A percentile compares a stretch with the other conserved stretches of the same genome.
phyloP scores from a whole-genome alignment of 2,797 vertebrate genomes.

The Selene dorsalis region DNA sequence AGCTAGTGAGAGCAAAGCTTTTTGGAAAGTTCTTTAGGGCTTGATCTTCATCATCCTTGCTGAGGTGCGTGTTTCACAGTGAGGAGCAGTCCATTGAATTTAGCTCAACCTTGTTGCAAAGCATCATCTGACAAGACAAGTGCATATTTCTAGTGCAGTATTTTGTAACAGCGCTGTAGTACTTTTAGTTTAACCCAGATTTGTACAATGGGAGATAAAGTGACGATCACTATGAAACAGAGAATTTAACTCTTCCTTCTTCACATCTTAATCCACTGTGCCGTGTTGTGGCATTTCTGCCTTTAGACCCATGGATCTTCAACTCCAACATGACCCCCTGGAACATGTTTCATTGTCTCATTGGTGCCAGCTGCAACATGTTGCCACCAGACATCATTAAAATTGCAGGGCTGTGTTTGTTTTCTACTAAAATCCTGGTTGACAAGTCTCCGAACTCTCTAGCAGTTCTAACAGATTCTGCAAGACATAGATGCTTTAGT shows the following conservation, averaged over 20 bases:
- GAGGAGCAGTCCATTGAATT: not conserved
- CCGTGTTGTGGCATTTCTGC: not conserved
- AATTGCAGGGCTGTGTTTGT: not conserved
- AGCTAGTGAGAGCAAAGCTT: not conserved
- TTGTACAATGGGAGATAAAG: not conserved
- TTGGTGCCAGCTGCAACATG: not conserved
- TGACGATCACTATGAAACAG: no score
- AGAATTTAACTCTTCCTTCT: not conserved
- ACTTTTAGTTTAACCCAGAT: not conserved
- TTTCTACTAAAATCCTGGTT: not conserved
- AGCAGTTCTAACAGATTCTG: not conserved
- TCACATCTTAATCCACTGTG: not conserved
- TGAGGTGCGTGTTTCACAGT: no score
- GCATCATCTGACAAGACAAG: not conserved
- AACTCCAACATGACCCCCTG: not conserved
- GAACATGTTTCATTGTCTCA: not conserved
- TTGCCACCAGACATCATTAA: no score
- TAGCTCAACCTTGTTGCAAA: not conserved
- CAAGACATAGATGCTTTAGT: not conserved
- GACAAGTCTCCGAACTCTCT: not conserved
- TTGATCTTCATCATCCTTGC: no score
- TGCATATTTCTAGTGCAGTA: slow-evolving; percentile 13
- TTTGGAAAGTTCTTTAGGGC: not conserved
- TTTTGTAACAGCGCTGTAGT: slow-evolving; percentile 15
- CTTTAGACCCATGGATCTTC: not conserved